phyloP scores from a whole-genome alignment of 2,113 vertebrate genomes.

The Peromyscus polionotus region DNA sequence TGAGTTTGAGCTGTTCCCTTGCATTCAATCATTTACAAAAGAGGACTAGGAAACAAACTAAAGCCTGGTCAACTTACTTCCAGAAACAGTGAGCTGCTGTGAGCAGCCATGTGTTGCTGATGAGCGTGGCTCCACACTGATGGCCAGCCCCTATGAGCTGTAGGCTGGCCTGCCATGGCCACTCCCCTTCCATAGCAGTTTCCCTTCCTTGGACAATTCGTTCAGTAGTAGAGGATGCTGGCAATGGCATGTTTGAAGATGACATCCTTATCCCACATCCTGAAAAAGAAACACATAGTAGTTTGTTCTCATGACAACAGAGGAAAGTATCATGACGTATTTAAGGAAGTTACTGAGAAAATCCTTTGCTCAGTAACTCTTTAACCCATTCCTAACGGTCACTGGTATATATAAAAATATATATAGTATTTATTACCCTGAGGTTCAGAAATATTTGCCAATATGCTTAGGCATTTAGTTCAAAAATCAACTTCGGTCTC shows the following conservation, averaged over 20 bases:
- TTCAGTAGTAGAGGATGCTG: conserved; percentile 78
- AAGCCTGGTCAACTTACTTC: conserved; percentile 78
- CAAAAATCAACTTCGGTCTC: not conserved
- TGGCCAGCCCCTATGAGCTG: conserved; percentile 88
- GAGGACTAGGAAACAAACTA: not conserved
- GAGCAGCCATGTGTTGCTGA: conserved; percentile 93
- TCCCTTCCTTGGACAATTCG: conserved; percentile 93
- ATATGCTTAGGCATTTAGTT: not conserved
- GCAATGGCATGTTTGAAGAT: conserved; percentile 83
- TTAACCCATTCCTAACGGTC: not conserved
- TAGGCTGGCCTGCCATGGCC: conserved; percentile 97
- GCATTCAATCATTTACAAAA: not conserved
- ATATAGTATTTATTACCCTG: not conserved
- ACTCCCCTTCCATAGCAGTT: conserved; percentile 89
- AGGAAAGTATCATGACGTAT: not conserved
- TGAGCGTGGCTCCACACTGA: conserved; percentile 94
- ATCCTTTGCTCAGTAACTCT: not conserved
- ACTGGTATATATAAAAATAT: not conserved
- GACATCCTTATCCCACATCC: conserved; percentile 88
- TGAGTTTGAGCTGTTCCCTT: not conserved
- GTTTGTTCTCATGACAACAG: conserved; percentile 24
- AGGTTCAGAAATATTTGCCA: conserved; percentile 10
- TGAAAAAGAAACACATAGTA: conserved; percentile 70
- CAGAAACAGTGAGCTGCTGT: conserved; percentile 96
- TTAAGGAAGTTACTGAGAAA: not conserved